Conservation (phyloP, 2,113 vertebrate genomes). For the Eretmochelys imbricata region DNA sequence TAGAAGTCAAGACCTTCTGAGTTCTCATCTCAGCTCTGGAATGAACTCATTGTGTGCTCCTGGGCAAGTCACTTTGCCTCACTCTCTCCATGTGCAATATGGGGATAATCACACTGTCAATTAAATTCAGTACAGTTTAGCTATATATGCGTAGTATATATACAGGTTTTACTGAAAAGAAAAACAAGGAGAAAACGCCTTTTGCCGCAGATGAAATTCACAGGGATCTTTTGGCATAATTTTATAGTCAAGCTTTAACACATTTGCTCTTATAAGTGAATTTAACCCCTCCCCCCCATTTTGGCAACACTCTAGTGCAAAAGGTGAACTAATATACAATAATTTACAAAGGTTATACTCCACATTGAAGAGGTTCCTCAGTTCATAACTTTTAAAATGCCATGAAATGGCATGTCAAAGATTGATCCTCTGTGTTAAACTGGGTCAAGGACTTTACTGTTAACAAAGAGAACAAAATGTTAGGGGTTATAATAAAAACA, state of each 20-base stretch:
- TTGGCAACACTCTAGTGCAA: not conserved
- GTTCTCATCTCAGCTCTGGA: not conserved
- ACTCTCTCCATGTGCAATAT: not conserved
- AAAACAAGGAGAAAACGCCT: not conserved
- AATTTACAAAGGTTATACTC: fast-evolving
- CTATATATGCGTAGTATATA: not conserved
- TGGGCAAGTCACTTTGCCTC: not conserved
- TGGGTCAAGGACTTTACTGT: not conserved
- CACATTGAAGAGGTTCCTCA: not conserved
- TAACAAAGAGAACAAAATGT: conserved; percentile 1
- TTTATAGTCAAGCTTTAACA: not conserved
- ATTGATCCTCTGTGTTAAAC: not conserved
- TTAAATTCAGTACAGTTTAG: not conserved
- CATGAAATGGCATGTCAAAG: not conserved
- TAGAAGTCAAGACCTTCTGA: not conserved
- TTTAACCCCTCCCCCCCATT: not conserved
- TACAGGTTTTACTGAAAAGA: not conserved
- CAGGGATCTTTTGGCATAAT: not conserved
- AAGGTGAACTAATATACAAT: not conserved
- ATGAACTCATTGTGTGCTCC: not conserved
- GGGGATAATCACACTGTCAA: not conserved
- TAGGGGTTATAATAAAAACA: not conserved
- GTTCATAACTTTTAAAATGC: not conserved
- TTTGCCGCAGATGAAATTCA: not conserved
- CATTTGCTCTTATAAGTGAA: not conserved